These are phyloP conservation scores for Clavelina lepadiformis DNA, from an alignment of 23 tunicate species.

Conservation along the genomic window DNA sequence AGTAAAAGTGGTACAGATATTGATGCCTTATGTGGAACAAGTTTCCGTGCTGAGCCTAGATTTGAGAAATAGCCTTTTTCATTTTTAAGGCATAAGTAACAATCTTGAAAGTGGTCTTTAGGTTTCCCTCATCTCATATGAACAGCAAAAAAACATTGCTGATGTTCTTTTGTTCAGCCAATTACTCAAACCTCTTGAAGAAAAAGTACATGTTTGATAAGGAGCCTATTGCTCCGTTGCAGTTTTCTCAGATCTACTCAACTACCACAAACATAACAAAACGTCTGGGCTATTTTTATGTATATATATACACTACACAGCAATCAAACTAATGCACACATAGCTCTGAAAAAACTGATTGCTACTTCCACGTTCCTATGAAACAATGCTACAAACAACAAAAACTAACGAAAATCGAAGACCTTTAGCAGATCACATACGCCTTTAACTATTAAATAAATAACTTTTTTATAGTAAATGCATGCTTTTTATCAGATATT, in stretches of 20 bases:
- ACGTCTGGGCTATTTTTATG: too few species aligned
- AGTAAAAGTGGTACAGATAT: conserved; percentile 26
- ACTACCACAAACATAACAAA: too few species aligned
- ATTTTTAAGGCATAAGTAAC: conserved; percentile 14
- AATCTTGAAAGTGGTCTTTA: conserved; percentile 19
- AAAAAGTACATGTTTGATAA: conserved; percentile 11
- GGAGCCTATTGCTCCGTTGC: conserved; percentile 19
- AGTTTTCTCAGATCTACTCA: conserved; percentile 15
- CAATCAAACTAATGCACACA: too few species aligned
- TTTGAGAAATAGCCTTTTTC: conserved; percentile 18
- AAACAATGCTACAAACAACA: too few species aligned
- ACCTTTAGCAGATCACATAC: too few species aligned
- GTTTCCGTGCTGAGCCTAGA: conserved; percentile 24
- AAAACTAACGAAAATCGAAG: too few species aligned
- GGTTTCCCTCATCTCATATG: conserved; percentile 7
- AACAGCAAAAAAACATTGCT: conserved; percentile 25
- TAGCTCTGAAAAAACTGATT: too few species aligned
- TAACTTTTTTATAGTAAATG: too few species aligned
- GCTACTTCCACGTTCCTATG: too few species aligned
- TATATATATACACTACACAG: too few species aligned
- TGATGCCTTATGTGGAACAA: conserved; percentile 17
- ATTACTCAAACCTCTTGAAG: conserved; percentile 15
- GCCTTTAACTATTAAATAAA: too few species aligned
- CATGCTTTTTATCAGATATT: not conserved
- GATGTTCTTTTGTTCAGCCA: conserved; percentile 27